These are phyloP conservation scores for Heliconius hermathena DNA, from an alignment of 1,140 invertebrate genomes.

Conservation along the genomic window DNA sequence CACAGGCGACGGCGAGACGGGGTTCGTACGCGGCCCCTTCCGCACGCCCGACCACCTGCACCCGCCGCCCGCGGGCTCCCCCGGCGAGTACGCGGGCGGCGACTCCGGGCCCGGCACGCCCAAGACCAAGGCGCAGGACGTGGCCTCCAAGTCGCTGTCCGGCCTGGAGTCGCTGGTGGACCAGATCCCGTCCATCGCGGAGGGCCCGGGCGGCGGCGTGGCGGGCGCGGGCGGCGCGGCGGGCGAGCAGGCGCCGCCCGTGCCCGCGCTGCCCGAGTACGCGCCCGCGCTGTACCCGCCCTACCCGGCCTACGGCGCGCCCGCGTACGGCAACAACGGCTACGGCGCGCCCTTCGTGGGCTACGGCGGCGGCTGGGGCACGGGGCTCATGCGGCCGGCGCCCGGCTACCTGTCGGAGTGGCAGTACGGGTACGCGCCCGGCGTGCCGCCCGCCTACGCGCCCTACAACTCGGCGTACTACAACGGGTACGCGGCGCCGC, in stretches of 20 bases:
- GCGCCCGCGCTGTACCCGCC: slow-evolving; percentile 66
- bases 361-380: slow-evolving; percentile 74
- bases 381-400: slow-evolving; percentile 76
- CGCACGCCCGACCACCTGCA: slow-evolving; percentile 55
- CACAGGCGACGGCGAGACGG: slow-evolving; percentile 50
- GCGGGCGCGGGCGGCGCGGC: slow-evolving; percentile 41
- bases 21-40: slow-evolving; percentile 59
- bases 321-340: slow-evolving; percentile 68
- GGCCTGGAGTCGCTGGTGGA: slow-evolving; percentile 94
- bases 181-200: slow-evolving; percentile 94
- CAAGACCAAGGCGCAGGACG: slow-evolving; percentile 85
- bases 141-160: slow-evolving; percentile 93
- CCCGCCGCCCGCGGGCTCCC: slow-evolving; percentile 34
- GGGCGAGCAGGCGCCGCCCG: slow-evolving; percentile 47
- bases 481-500: slow-evolving; percentile 75
- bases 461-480: slow-evolving; percentile 75
- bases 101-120: slow-evolving; percentile 47
- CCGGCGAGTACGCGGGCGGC: slow-evolving; percentile 57
- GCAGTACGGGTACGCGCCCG: slow-evolving; percentile 73
- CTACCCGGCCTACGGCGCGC: slow-evolving; percentile 60
- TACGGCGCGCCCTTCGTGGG: slow-evolving; percentile 72
- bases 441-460: slow-evolving; percentile 61
- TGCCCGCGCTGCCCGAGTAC: slow-evolving; percentile 68
- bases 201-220: slow-evolving; percentile 66
- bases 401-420: slow-evolving; percentile 79